Evolutionary conservation across 2,113 vertebrate genomes (phyloP).

Genomic region (Rhadina sibilatrix): DNA sequence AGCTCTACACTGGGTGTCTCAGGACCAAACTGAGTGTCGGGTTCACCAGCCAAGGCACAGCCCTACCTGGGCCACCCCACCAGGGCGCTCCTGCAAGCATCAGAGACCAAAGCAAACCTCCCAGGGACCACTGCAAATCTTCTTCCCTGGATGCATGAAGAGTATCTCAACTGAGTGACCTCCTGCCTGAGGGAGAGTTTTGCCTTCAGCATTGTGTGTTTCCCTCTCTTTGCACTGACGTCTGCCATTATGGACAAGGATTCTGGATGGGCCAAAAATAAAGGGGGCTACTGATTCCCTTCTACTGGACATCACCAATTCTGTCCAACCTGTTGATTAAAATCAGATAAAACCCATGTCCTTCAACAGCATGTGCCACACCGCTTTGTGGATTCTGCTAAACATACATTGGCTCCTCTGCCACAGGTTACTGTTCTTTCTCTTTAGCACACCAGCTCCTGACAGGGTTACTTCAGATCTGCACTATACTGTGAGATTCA

Average conservation of each 20-base stretch:
- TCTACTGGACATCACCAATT: background rate
- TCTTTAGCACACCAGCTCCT: background rate
- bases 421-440: background rate
- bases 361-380: background rate
- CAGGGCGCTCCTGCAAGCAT: rapidly evolving
- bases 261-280: background rate
- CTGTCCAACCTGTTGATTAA: background rate
- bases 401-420: background rate
- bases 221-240: background rate
- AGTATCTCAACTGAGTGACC: background rate
- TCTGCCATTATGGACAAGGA: background rate
- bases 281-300: background rate
- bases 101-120: background rate
- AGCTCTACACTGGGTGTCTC: background rate
- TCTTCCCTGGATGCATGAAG: background rate
- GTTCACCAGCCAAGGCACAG: background rate
- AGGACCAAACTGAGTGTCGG: background rate
- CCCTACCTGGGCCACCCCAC: background rate
- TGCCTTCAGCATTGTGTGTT: background rate
- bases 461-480: background rate
- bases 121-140: background rate
- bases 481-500: background rate
- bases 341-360: background rate
- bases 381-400: background rate
- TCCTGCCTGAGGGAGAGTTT: background rate